Base-by-base conservation (phyloP, 2,113 vertebrate genomes). In the Prinia subflava region DNA sequence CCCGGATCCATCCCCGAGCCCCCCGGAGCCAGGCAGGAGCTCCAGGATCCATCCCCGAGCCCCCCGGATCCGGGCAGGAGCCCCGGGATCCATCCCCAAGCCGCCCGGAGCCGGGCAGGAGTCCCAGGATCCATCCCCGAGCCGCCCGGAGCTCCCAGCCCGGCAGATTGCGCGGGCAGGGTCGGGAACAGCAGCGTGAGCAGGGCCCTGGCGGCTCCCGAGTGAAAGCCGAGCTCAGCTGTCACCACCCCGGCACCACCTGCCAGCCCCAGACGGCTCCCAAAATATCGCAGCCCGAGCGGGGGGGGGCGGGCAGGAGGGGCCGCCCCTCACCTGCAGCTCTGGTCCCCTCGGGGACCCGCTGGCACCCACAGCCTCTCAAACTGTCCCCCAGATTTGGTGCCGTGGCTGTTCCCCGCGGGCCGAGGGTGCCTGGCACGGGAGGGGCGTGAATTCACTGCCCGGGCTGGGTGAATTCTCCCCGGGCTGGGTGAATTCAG, bases 141-240 rank as follows among this genome's bases (percentile, higher is more conserved):
- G 39, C 39, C 39, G 25, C 60, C 60, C 78, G 77, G 76, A 71
- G 80, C 25, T 17, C 39, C 30, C 56, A 5, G 10, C 60, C 56
- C 17, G 89, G 79, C 96, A 95, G 94, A 93, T 96, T 78, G 80
- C 28, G 81, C 77, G 47, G 85, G 44, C 73, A 12, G 83, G 87
- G 52, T 90, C 69, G n/a, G 78, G 90, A 88, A 86, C 47, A 59
- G 90, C 84, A 55, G 87, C 7, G 76, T 0, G 76, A 94, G 71
- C 60, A 70, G 89, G 53, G 95, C 68, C 90, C 80, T 53, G 53
- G 22, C 68, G 22, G 93, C 67, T 93, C 37, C 59, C 81, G 59
- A 89, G 84, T 47, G 87, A 63, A 83, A 88, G 87, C 83, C 59
- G 7, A 2, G 83, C 88, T 94, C 91, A 94, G 80, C 83, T 93